Percentiles rank a stretch among this genome's conserved stretches.
phyloP scores from a whole-genome alignment of 2,888 invertebrate genomes.

The Cacoxenus indagator region DNA sequence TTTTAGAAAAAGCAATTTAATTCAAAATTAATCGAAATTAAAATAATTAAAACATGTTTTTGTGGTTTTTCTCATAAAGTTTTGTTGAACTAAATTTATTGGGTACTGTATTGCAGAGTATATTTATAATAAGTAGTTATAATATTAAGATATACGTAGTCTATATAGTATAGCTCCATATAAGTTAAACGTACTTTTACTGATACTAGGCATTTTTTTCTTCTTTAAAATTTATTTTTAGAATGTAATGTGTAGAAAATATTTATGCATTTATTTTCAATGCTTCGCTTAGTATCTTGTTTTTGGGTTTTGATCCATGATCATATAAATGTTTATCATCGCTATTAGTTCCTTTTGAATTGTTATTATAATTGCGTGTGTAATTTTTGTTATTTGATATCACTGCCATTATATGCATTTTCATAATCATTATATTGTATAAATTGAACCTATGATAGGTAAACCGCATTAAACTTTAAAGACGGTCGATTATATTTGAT shows the following conservation, averaged over 20 bases:
- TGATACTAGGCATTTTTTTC: constrained; percentile 6
- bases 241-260: background rate
- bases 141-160: constrained; percentile 27
- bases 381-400: constrained; percentile 6
- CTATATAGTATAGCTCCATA: constrained; percentile 31
- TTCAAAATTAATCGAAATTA: constrained; percentile 54
- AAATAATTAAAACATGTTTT: constrained; percentile 63
- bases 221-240: background rate
- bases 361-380: background rate
- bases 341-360: background rate
- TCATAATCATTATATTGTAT: background rate
- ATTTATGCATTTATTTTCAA: background rate
- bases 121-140: constrained; percentile 44
- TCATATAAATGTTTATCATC: background rate
- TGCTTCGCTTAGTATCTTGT: background rate
- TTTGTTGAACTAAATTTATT: constrained; percentile 74
- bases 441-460: constrained; percentile 29
- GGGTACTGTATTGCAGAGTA: constrained; percentile 70
- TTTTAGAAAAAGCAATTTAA: constrained; percentile 59
- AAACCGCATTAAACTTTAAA: background rate
- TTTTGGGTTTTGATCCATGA: constrained; percentile 17
- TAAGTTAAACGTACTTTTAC: constrained; percentile 26
- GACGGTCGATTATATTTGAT: background rate
- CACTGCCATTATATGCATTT: constrained; percentile 6
- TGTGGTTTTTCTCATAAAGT: constrained; percentile 53